These are phyloP conservation scores for Mylabris sibirica DNA, from an alignment of 2,888 invertebrate genomes.

Conservation along the genomic window DNA sequence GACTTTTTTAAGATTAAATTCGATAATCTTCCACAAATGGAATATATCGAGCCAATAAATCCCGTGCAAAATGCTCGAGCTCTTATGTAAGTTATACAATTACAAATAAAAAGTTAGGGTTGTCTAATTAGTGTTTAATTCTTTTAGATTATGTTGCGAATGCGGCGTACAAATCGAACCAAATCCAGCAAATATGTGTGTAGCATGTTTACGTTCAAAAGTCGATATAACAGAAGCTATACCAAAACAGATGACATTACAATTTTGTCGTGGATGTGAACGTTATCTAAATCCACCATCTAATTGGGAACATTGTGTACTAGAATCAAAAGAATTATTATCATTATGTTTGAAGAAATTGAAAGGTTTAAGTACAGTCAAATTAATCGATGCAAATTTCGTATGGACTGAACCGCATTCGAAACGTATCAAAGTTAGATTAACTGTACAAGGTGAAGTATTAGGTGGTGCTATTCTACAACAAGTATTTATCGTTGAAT, in stretches of 20 bases:
- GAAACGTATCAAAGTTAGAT: constrained; percentile 91
- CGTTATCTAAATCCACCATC: constrained; percentile 92
- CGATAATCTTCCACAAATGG: background rate
- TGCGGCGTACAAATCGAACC: constrained; percentile 92
- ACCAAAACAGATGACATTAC: constrained; percentile 89
- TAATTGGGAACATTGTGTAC: constrained; percentile 83
- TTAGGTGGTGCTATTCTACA: constrained; percentile 89
- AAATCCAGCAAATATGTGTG: constrained; percentile 98
- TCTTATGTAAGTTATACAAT: background rate
- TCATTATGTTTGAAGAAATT: constrained; percentile 91
- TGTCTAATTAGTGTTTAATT: background rate
- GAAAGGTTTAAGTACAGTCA: constrained; percentile 87
- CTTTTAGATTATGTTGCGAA: constrained; percentile 84
- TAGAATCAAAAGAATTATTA: constrained; percentile 92
- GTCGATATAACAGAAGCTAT: constrained; percentile 97
- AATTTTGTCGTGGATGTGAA: constrained; percentile 93
- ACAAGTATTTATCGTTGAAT: constrained; percentile 96
- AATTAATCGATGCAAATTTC: constrained; percentile 94
- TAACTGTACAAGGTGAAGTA: constrained; percentile 96
- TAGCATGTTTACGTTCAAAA: constrained; percentile 87
- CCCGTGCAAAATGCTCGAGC: background rate
- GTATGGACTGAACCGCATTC: constrained; percentile 99
- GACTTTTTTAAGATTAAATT: background rate
- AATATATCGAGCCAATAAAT: background rate
- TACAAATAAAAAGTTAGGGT: background rate